Evolutionary conservation across 2,113 vertebrate genomes (phyloP), one percentile per base, ranked within the genome.

Genomic region (Oncorhynchus tshawytscha): DNA sequence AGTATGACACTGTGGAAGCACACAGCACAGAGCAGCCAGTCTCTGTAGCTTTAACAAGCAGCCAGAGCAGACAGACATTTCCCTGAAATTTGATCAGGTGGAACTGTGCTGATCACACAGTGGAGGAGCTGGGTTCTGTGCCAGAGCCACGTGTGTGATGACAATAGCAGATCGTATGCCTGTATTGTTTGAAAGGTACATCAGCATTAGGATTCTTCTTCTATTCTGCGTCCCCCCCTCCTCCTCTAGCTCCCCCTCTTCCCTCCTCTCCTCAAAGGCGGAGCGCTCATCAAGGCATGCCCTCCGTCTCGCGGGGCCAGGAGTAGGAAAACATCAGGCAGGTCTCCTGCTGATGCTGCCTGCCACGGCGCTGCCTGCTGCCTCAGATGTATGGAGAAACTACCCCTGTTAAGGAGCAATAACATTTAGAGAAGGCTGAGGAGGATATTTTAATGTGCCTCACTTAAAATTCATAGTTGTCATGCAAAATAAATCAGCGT

Each of bases 391-490:
- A 81, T 8, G 70, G 66, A 81, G 83, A 85, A 85, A 90, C 86
- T 78, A 84, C 78, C 79, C 72, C 81, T 45, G 77, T 82, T 89
- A 85, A 87, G 77, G 73, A 90, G 83, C 82, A 88, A 88, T 90
- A 90, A 89, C 85, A 88, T 90, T 92, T 90, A 88, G 75, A 88
- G 79, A 88, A 83, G 78, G 82, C 82, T 84, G 85, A 86, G 83
- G 83, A 87, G 81, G 81, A 84, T 86, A 84, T 84, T 88, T 92
- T 90, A 91, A 91, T 88, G 74, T 86, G 89, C 87, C 89, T 92
- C 85, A 88, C 86, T 95, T 95, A 91, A 92, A 94, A 95, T 94
- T 94, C 92, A 88, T 92, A 90, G 88, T 93, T 94, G 92, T 90
- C 90, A 92, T 91, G 90, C 91, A 93, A 95, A 95, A 94, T 94